Base-by-base conservation (phyloP, 2,113 vertebrate genomes). In the Orthonyx spaldingii region DNA sequence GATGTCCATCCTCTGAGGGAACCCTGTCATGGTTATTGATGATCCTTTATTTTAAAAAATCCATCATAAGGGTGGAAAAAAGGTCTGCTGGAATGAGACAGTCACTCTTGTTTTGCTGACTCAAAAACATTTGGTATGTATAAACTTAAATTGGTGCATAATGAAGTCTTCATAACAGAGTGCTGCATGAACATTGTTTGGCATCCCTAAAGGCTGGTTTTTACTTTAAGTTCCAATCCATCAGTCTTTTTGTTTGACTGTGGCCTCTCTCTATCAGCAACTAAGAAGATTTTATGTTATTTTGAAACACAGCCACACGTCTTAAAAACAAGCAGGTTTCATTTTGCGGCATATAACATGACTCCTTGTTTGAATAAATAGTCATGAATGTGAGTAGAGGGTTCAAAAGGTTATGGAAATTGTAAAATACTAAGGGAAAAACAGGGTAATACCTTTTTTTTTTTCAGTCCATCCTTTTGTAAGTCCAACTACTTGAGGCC, bases 61-160 rank as follows among this genome's bases (percentile, higher is more conserved):
- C 52, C 76, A n/a, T 44, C 11, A 18, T 30, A 81, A 84, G 44
- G 52, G 60, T 10, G 42, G 87, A 87, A 94, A 60, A 94, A 94
- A 90, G 41, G 60, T 79, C 65, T 68, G 20, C 63, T 83, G 63
- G 66, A 93, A 90, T 39, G 83, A 90, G 44, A 69, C 84, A 60
- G 65, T 57, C 79, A 30, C 3, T 5, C 64, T 71, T 81, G 84
- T 94, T 41, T 94, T 85, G 65, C 87, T 91, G 91, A 89, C 65
- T 94, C 89, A 93, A 75, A 65, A 85, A 89, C 76, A 71, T 92
- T 92, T 87, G 72, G 72, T 77, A 64, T 56, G 64, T 68, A 87
- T 95, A 87, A 89, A 96, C 57, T 82, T 65, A 89, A 89, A 87
- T 39, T 91, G 81, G 49, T 82, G 42, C 77, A 79, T 91, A 87